Conservation (phyloP, 2,113 vertebrate genomes). For the Prionailurus viverrinus region DNA sequence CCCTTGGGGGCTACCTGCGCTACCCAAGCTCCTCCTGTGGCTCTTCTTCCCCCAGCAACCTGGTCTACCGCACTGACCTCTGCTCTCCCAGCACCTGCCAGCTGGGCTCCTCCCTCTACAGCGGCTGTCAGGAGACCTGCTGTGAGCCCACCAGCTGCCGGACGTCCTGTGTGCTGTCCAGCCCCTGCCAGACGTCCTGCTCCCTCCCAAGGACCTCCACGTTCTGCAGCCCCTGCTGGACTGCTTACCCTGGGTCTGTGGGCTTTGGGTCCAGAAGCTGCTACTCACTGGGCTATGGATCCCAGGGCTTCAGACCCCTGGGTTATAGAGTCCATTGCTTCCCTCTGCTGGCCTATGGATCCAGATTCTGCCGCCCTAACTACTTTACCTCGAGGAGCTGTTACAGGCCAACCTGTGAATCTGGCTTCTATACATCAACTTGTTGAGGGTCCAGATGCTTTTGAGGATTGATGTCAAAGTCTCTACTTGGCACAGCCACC, state of each 20-base stretch:
- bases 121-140: not conserved
- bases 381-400: not conserved
- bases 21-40: not conserved
- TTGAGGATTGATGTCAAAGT: not conserved
- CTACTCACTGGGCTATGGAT: not conserved
- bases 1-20: not conserved
- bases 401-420: not conserved
- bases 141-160: not conserved
- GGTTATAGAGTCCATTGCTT: not conserved
- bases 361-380: not conserved
- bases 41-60: not conserved
- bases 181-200: not conserved
- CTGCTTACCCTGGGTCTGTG: accelerated
- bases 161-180: not conserved
- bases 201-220: accelerated
- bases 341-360: not conserved
- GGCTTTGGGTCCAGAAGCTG: not conserved
- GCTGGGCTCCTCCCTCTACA: not conserved
- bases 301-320: not conserved
- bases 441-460: not conserved
- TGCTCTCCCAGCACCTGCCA: not conserved
- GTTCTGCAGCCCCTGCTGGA: not conserved
- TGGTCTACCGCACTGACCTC: not conserved
- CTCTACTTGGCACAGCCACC: not conserved
- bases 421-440: not conserved